Evolutionary conservation across 2,797 vertebrate species (phyloP), one percentile per base, ranked within the genome.

Genomic region (Hafferia zeledoni): DNA sequence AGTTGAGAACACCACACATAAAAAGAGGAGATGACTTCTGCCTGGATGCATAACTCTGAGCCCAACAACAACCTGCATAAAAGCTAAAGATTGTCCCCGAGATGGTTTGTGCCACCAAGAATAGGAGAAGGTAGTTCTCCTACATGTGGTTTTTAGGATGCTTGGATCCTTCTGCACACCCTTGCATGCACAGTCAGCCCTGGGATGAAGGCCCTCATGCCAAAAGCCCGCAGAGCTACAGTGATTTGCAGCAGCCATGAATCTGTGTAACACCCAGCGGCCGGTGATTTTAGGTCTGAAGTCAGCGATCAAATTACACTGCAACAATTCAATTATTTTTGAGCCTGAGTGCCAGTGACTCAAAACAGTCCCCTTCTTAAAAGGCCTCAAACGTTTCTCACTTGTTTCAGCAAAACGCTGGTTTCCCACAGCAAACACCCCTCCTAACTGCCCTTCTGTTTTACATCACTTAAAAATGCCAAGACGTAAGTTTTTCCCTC

Each of bases 351-450:
- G 95, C 79, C 0, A 28, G 80, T 90, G 94, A 95, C 87, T 96
- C 83, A 84, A 94, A 95, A 41, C 95, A 97, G 94, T 63, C 43
- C 93, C 83, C 91, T 89, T 90, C 91, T 60, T 79, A 90, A 90
- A 93, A 88, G 37, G 70, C 83, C 63, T 86, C 90, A 83, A 94
- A 96, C 18, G 0, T 50, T 91, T 88, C 89, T 87, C 87, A 64
- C 83, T 95, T 72, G 41, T 37, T 93, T 68, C 85, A 95, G 90
- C 64, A 94, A 85, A 87, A 90, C 52, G 59, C 94, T 96, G 91
- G 70, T 84, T 93, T 95, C 94, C 87, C 64, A 88, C 87, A 91
- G 85, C 85, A 86, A 95, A 96, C 95, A 96, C 95, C 93, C 94
- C 60, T 55, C 56, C 43, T 88, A 91, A 88, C 80, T 64, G 70